These are phyloP conservation scores for Strix uralensis DNA, from an alignment of 2,113 vertebrate genomes.

Conservation along the genomic window DNA sequence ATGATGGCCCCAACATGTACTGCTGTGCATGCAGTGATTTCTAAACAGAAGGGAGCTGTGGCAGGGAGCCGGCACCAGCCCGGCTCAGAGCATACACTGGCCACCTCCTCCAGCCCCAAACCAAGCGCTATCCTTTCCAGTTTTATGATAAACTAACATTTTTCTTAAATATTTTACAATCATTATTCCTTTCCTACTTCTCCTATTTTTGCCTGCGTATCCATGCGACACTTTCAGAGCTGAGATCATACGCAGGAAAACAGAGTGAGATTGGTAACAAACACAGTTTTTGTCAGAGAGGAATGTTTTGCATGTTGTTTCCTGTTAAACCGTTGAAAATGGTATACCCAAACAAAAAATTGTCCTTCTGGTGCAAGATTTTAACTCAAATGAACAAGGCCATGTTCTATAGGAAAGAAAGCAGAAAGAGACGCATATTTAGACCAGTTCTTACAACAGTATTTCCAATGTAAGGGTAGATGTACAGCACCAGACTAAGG, in stretches of 20 bases:
- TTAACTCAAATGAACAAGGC: neutral
- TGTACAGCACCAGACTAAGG: neutral
- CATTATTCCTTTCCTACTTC: neutral
- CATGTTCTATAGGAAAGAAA: neutral
- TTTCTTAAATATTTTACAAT: neutral
- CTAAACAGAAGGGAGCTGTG: neutral
- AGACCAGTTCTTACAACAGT: neutral
- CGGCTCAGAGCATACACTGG: neutral
- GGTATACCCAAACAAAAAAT: neutral
- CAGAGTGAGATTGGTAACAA: neutral
- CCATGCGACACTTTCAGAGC: rapidly evolving
- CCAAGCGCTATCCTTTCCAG: neutral
- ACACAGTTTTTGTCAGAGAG: neutral
- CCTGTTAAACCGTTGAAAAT: neutral
- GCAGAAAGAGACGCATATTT: neutral
- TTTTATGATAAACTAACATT: neutral
- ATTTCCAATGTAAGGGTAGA: neutral
- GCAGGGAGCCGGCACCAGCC: neutral
- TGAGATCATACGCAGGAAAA: neutral
- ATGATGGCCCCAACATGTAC: rapidly evolving
- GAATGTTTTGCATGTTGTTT: neutral
- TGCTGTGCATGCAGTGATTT: rapidly evolving
- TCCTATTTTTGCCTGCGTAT: neutral
- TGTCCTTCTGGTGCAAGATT: neutral
- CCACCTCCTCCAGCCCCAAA: neutral